Evolutionary conservation across 92 coral and sea anemone species (phyloP).

Genomic region (Parazoanthus atlanticus): DNA sequence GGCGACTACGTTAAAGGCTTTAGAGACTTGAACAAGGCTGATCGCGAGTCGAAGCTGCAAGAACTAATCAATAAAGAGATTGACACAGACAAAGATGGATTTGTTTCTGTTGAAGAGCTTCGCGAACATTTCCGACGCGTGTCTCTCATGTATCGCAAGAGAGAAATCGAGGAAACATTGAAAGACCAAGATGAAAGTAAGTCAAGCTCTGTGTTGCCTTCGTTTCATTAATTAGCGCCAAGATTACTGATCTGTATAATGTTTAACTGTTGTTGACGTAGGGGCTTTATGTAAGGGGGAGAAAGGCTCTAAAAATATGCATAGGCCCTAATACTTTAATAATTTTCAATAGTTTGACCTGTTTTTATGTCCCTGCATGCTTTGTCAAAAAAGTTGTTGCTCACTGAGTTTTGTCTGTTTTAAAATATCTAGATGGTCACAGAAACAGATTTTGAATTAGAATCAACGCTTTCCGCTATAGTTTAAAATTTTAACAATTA

Average conservation of each 20-base stretch:
- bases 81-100: conserved; percentile 82
- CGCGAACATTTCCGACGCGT: conserved; percentile 68
- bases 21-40: conserved; percentile 77
- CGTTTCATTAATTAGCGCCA: too few species aligned
- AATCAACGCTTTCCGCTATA: too few species aligned
- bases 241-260: background rate
- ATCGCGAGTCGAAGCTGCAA: conserved; percentile 65
- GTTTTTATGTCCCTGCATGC: background rate
- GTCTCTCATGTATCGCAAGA: conserved; percentile 71
- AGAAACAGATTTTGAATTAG: too few species aligned
- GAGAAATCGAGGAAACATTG: conserved; percentile 74
- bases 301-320: too few species aligned
- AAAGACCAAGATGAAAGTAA: conserved; percentile 79
- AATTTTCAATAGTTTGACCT: background rate
- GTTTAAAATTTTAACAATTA: too few species aligned
- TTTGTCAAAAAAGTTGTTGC: too few species aligned
- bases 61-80: conserved; percentile 73
- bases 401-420: too few species aligned
- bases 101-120: conserved; percentile 78
- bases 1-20: conserved; percentile 81
- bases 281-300: background rate
- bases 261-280: background rate
- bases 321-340: background rate
- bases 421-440: too few species aligned
- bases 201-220: background rate